Conservation (phyloP, 2,888 invertebrate species). For the Ophion slaviceki region DNA sequence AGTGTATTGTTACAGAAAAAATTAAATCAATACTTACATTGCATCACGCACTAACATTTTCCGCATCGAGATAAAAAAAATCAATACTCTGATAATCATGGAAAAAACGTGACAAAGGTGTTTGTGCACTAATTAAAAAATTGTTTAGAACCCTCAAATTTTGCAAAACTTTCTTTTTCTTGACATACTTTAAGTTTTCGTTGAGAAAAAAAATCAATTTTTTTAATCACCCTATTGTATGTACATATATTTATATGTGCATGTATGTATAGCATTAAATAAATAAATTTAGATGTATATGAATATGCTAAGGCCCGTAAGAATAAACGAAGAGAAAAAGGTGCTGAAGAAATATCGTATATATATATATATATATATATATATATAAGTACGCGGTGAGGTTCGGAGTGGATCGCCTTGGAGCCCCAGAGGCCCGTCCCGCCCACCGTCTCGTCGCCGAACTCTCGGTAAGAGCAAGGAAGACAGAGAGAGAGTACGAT, state of each 20-base stretch:
- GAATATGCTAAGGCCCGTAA: slow-evolving; percentile 47
- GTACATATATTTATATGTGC: neutral
- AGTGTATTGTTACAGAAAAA: no score
- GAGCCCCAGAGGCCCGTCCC: slow-evolving; percentile 82
- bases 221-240: no score
- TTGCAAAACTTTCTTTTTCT: no score
- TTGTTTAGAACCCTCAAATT: no score
- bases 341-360: slow-evolving; percentile 79
- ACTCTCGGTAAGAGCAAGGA: slow-evolving; percentile 41
- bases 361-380: slow-evolving; percentile 22
- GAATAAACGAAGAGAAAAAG: slow-evolving; percentile 76
- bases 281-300: slow-evolving; percentile 7
- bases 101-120: no score
- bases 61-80: no score
- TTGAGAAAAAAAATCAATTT: no score
- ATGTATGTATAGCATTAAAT: neutral
- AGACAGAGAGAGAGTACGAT: slow-evolving; percentile 20
- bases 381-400: slow-evolving; percentile 55
- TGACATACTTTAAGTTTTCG: no score
- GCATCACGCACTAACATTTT: no score
- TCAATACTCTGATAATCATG: no score
- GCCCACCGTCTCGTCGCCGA: slow-evolving; percentile 83
- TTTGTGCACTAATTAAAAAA: no score
- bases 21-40: no score
- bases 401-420: slow-evolving; percentile 83